Conservation (phyloP, 2,113 vertebrate species). For the Hucho hucho region DNA sequence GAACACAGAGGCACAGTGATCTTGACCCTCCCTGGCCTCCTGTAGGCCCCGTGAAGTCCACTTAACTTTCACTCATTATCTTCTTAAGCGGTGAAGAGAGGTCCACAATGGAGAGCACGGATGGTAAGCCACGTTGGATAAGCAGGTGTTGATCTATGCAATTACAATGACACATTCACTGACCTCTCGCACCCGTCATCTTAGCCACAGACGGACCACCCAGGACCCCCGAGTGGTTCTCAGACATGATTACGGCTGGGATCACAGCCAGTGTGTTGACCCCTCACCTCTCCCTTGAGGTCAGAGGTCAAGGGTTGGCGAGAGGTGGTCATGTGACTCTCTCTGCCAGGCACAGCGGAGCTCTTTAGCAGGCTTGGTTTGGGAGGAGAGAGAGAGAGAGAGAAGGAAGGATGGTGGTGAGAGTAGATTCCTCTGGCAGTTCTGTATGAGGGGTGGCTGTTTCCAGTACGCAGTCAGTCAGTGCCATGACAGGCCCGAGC, state of each 20-base stretch:
- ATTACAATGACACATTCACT: slow-evolving; percentile 65
- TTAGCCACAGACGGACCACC: slow-evolving; percentile 57
- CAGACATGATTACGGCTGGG: slow-evolving; percentile 43
- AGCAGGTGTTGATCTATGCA: slow-evolving; percentile 70
- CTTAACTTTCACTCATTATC: slow-evolving; percentile 36
- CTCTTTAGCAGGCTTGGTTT: slow-evolving; percentile 8
- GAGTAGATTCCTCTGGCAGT: slow-evolving; percentile 22
- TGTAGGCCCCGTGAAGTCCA: slow-evolving; percentile 48
- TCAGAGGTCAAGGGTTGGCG: slow-evolving; percentile 44
- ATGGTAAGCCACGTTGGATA: slow-evolving; percentile 44
- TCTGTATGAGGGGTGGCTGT: slow-evolving; percentile 34
- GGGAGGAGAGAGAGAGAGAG: background rate
- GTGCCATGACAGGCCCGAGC: slow-evolving; percentile 27
- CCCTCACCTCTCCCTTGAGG: slow-evolving; percentile 50
- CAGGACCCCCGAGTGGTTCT: slow-evolving; percentile 54
- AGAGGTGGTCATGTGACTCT: slow-evolving; percentile 63
- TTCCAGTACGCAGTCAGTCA: slow-evolving; percentile 16
- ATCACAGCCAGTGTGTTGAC: slow-evolving; percentile 49
- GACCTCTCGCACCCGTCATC: slow-evolving; percentile 54
- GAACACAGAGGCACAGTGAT: slow-evolving; percentile 25
- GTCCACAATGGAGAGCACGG: slow-evolving; percentile 43
- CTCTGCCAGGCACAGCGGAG: slow-evolving; percentile 23
- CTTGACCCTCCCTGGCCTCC: slow-evolving; percentile 21
- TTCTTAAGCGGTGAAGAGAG: slow-evolving; percentile 56
- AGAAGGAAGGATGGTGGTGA: background rate